Percentiles rank a stretch among this genome's conserved stretches.
phyloP scores from a whole-genome alignment of 2,888 invertebrate species.

The Agrotis puta region DNA sequence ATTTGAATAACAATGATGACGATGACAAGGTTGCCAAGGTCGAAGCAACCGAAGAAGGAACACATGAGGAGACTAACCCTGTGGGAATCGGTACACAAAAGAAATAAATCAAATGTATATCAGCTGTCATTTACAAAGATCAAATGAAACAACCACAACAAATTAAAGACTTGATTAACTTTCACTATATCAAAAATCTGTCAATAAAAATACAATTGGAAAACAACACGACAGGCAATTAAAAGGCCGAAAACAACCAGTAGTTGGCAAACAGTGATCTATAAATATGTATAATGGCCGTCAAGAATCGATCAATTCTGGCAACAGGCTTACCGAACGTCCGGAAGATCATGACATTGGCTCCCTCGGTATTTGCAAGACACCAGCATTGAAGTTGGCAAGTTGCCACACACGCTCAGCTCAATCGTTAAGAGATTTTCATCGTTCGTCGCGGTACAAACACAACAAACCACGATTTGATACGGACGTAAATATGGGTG shows the following conservation, averaged over 20 bases:
- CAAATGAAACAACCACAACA: background rate
- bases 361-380: slow-evolving; percentile 59
- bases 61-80: background rate
- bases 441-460: slow-evolving; percentile 57
- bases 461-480: slow-evolving; percentile 64
- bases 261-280: slow-evolving; percentile 45
- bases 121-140: too few relatives aligned
- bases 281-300: slow-evolving; percentile 60
- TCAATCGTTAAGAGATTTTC: slow-evolving; percentile 68
- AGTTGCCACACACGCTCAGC: slow-evolving; percentile 61
- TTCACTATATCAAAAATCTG: slow-evolving; percentile 21
- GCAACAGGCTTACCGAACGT: slow-evolving; percentile 56
- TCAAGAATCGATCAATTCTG: slow-evolving; percentile 66
- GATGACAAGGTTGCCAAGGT: background rate
- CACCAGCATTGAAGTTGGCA: slow-evolving; percentile 62
- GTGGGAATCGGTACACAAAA: background rate
- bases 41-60: background rate
- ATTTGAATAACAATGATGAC: slow-evolving; percentile 43
- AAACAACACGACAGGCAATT: slow-evolving; percentile 46
- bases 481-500: slow-evolving; percentile 59
- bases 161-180: slow-evolving; percentile 43
- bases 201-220: slow-evolving; percentile 38
- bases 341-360: slow-evolving; percentile 73
- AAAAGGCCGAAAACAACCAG: slow-evolving; percentile 38
- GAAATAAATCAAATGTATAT: background rate